Evolutionary conservation across 1,140 invertebrate species (phyloP).

Genomic region (Copidosoma floridanum): DNA sequence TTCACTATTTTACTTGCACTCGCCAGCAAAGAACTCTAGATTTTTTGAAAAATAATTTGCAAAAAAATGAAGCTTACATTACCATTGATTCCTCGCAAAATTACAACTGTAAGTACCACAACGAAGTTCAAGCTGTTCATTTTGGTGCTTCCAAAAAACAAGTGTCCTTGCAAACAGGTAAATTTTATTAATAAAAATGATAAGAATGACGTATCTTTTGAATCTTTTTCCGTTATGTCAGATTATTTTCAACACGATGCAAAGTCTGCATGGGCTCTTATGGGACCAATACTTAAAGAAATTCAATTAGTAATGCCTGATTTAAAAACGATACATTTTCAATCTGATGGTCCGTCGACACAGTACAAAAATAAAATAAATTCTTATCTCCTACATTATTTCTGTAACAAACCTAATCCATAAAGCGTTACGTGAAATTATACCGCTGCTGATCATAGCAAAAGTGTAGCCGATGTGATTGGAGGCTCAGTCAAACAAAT

Average conservation of each 20-base stretch:
- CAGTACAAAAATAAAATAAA: too few relatives aligned
- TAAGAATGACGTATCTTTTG: neutral
- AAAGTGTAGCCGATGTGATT: neutral
- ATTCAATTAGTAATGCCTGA: neutral
- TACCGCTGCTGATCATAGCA: neutral
- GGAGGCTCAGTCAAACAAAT: neutral
- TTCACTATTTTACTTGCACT: conserved; percentile 1
- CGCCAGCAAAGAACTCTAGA: conserved; percentile 6
- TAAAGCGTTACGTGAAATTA: neutral
- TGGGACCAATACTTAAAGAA: too few relatives aligned
- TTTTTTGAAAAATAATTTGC: neutral
- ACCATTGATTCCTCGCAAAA: conserved; percentile 19
- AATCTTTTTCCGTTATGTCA: too few relatives aligned
- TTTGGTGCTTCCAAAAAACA: too few relatives aligned
- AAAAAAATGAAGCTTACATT: conserved; percentile 1
- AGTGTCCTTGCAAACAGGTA: conserved; percentile 5
- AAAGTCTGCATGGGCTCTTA: neutral
- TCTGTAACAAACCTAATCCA: neutral
- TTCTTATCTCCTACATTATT: neutral
- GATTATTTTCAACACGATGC: neutral
- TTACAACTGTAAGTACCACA: conserved; percentile 16
- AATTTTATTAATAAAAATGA: neutral
- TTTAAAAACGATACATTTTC: too few relatives aligned
- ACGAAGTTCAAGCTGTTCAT: conserved; percentile 19
- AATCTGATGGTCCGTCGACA: too few relatives aligned